Evolutionary conservation across 2,113 vertebrate genomes (phyloP).

Genomic region (Haliaeetus leucogaster): DNA sequence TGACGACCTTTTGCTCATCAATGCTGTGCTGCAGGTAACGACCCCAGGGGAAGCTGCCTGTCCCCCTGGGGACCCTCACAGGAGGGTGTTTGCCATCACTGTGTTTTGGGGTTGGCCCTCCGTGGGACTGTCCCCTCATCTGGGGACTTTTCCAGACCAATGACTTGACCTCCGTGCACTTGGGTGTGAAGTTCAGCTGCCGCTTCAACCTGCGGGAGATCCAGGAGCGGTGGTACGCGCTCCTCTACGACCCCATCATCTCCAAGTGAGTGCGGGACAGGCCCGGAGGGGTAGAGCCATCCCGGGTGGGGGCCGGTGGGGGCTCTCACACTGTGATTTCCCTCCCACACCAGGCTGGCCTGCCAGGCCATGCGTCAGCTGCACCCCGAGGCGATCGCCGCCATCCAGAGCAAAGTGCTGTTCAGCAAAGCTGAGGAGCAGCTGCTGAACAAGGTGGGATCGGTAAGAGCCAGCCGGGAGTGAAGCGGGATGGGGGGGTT

Average conservation of each 20-base stretch:
- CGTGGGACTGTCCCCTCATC: neutral
- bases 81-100: neutral
- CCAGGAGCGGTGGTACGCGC: conserved; percentile 93
- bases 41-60: neutral
- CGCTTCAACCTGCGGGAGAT: conserved; percentile 92
- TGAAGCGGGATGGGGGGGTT: rapidly evolving
- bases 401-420: conserved; percentile 94
- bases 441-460: conserved; percentile 87
- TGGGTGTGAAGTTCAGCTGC: conserved; percentile 97
- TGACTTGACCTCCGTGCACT: conserved; percentile 89
- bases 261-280: conserved; percentile 83
- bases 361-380: conserved; percentile 97
- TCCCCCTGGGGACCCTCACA: rapidly evolving
- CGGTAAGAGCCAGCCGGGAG: conserved; percentile 71
- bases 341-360: conserved; percentile 73
- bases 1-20: conserved; percentile 91
- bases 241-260: conserved; percentile 94
- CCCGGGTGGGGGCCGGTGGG: neutral
- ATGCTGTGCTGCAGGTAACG: conserved; percentile 89
- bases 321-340: neutral
- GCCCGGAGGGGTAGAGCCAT: neutral
- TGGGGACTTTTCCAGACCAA: conserved; percentile 80
- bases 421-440: conserved; percentile 93
- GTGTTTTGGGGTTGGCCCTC: neutral
- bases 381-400: conserved; percentile 92